phyloP scores from a whole-genome alignment of 92 coral and sea anemone genomes.

The Micromussa lordhowensis region DNA sequence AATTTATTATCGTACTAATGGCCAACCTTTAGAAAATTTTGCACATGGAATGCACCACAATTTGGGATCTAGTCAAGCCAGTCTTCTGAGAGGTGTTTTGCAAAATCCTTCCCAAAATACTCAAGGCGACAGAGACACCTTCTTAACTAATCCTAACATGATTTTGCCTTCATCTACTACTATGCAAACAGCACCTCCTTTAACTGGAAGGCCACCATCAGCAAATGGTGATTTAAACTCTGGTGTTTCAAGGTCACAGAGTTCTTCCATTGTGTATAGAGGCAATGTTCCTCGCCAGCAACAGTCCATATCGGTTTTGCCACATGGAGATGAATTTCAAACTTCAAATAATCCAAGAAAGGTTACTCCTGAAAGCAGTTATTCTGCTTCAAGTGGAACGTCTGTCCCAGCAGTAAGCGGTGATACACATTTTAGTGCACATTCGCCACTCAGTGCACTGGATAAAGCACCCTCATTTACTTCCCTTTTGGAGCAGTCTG shows the following conservation, averaged over 20 bases:
- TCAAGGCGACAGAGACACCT: conserved; percentile 24
- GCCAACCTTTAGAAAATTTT: conserved; percentile 63
- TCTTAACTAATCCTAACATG: conserved; percentile 25
- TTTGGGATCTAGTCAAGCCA: conserved; percentile 44
- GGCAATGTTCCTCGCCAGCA: conserved; percentile 8
- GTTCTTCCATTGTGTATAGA: conserved; percentile 33
- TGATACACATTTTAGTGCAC: conserved; percentile 71
- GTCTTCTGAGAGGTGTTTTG: conserved; percentile 42
- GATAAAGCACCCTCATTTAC: conserved; percentile 91
- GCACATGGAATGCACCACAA: conserved; percentile 35
- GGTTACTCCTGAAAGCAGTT: conserved; percentile 22
- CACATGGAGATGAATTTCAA: conserved; percentile 49
- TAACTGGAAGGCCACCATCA: conserved; percentile 31
- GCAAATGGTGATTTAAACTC: conserved; percentile 37
- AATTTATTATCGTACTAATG: conserved; percentile 69
- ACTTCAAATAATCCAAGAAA: conserved; percentile 55
- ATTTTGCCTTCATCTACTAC: conserved; percentile 23
- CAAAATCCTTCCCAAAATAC: conserved; percentile 37
- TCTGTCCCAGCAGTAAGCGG: conserved; percentile 33
- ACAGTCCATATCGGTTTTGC: conserved; percentile 35
- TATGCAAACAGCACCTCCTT: conserved; percentile 27
- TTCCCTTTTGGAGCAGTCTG: conserved; percentile 86
- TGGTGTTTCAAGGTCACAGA: conserved; percentile 27
- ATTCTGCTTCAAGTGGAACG: conserved; percentile 2
- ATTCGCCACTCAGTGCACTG: conserved; percentile 75